A percentile compares a stretch with the other conserved stretches of the same genome.
Evolutionary conservation across 2,797 vertebrate genomes (phyloP).

Genomic region (Liasis olivaceus): DNA sequence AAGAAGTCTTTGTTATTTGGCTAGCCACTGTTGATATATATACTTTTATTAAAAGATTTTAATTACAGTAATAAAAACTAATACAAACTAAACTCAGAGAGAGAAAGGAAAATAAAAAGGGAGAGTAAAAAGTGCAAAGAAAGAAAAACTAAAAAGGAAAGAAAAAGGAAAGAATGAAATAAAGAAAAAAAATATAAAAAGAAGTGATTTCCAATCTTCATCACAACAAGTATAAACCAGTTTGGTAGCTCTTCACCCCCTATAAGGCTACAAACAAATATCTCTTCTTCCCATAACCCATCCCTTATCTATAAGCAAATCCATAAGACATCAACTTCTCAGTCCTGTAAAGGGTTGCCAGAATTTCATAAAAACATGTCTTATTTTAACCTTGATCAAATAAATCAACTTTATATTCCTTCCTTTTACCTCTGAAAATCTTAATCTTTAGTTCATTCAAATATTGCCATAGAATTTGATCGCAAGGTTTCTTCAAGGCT

Average conservation of each 20-base stretch:
- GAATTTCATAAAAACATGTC: neutral
- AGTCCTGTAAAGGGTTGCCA: neutral
- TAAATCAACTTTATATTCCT: neutral
- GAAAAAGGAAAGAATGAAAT: neutral
- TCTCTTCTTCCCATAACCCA: neutral
- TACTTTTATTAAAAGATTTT: no score
- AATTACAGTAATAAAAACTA: no score
- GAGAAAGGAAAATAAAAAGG: no score
- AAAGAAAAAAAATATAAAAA: neutral
- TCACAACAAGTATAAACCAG: neutral
- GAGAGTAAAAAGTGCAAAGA: neutral
- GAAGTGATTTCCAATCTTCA: neutral
- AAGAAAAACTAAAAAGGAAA: neutral
- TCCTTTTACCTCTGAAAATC: neutral
- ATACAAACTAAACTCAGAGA: no score
- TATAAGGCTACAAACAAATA: neutral
- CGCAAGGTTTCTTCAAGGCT: neutral
- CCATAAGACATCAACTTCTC: neutral
- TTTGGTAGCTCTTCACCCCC: neutral
- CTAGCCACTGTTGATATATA: no score
- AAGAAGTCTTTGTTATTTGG: no score
- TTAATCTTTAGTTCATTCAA: neutral
- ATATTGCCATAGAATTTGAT: neutral
- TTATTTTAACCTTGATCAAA: neutral
- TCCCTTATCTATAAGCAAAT: neutral